phyloP scores from a whole-genome alignment of 2,113 vertebrate species.

The Arothron firmamentum region DNA sequence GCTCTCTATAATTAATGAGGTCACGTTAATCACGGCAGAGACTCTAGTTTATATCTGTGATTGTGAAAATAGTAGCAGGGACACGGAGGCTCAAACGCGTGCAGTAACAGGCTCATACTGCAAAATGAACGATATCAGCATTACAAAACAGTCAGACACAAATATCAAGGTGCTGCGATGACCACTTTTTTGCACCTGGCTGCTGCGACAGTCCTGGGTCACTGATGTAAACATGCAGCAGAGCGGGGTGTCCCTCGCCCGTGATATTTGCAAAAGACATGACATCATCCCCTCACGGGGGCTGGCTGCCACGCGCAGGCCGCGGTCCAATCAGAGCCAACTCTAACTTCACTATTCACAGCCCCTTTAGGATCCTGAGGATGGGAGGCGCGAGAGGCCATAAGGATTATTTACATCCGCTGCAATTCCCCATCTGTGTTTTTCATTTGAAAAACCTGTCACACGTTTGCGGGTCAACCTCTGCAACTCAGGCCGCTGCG shows the following conservation, averaged over 20 bases:
- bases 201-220: conserved; percentile 7
- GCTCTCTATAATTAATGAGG: no score
- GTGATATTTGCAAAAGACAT: conserved; percentile 41
- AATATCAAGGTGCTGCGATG: no score
- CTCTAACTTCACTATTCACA: background rate
- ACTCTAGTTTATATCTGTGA: no score
- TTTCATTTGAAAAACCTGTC: background rate
- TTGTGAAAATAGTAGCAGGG: no score
- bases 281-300: conserved; percentile 50
- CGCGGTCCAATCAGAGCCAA: conserved; percentile 24
- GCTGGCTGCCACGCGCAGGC: background rate
- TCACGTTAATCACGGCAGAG: no score
- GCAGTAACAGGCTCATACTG: no score
- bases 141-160: no score
- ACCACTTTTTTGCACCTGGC: background rate
- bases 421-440: no score
- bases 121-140: no score
- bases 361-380: background rate
- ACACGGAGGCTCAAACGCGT: no score
- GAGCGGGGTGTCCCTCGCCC: conserved; percentile 36
- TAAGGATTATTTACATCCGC: no score
- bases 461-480: background rate
- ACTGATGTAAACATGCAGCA: conserved; percentile 29
- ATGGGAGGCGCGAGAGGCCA: no score
- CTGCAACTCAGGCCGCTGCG: conserved; percentile 9